phyloP scores from a whole-genome alignment of 2,888 invertebrate species.

The Oxystoma pomonae region DNA sequence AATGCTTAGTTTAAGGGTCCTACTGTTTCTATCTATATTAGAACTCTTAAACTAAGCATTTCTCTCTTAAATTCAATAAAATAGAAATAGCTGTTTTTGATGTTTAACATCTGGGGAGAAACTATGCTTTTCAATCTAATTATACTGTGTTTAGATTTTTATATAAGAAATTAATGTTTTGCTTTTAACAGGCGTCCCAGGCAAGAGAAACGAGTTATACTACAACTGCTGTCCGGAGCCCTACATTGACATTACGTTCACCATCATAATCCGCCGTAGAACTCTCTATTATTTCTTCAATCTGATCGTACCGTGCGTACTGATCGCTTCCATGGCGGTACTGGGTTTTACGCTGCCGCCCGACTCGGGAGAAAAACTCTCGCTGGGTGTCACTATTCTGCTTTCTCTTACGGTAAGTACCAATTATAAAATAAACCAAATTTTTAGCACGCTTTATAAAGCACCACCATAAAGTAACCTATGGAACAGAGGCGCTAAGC shows the following conservation, averaged over 20 bases:
- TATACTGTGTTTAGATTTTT: background rate
- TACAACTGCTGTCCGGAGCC: slow-evolving; percentile 94
- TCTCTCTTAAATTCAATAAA: no score
- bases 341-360: slow-evolving; percentile 97
- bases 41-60: no score
- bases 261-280: slow-evolving; percentile 91
- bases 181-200: slow-evolving; percentile 73
- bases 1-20: no score
- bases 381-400: slow-evolving; percentile 95
- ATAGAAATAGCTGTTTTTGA: no score
- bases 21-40: no score
- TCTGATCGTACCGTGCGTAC: slow-evolving; percentile 97
- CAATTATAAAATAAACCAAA: no score
- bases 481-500: no score
- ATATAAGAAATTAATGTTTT: background rate
- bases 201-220: slow-evolving; percentile 83
- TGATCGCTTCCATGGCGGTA: slow-evolving; percentile 98
- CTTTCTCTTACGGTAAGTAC: slow-evolving; percentile 84
- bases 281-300: slow-evolving; percentile 99
- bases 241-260: slow-evolving; percentile 94
- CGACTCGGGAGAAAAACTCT: slow-evolving; percentile 95
- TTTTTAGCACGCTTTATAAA: no score
- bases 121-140: no score
- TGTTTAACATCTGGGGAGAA: no score
- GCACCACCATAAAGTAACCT: no score